These are phyloP conservation scores for Drosophila sucinea DNA, from an alignment of 1,140 invertebrate genomes.

Conservation along the genomic window DNA sequence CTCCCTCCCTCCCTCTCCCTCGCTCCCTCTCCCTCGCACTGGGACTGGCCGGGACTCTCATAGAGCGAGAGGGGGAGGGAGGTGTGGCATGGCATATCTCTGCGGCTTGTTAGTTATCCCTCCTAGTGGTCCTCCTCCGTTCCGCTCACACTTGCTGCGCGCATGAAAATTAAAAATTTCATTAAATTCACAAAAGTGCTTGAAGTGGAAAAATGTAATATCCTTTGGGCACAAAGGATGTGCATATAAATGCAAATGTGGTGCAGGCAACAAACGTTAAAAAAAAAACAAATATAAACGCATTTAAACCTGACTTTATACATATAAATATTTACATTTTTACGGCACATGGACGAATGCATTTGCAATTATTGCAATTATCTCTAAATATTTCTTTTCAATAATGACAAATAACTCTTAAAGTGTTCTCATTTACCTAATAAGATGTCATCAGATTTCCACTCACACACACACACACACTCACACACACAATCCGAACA, in stretches of 20 bases:
- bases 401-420: neutral
- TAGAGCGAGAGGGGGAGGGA: neutral
- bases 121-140: neutral
- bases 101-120: slow-evolving; percentile 19
- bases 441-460: slow-evolving; percentile 50
- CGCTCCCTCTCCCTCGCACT: neutral
- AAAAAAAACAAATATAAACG: slow-evolving; percentile 26
- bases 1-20: neutral
- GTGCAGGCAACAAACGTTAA: slow-evolving; percentile 34
- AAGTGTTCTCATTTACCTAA: slow-evolving; percentile 33
- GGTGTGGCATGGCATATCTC: slow-evolving; percentile 4
- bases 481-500: slow-evolving; percentile 11
- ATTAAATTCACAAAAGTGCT: slow-evolving; percentile 81
- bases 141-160: slow-evolving; percentile 28
- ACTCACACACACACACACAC: slow-evolving; percentile 24
- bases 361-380: slow-evolving; percentile 11
- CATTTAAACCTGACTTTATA: slow-evolving; percentile 14
- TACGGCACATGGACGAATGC: slow-evolving; percentile 15
- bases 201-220: slow-evolving; percentile 81
- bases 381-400: neutral
- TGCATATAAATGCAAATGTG: slow-evolving; percentile 81
- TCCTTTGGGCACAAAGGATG: slow-evolving; percentile 81
- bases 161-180: slow-evolving; percentile 81
- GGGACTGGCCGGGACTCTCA: neutral
- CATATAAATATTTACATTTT: neutral